A percentile compares a stretch with the other conserved stretches of the same genome.
Evolutionary conservation across 2,113 vertebrate genomes (phyloP).

Genomic region (Myiagra hebetior): DNA sequence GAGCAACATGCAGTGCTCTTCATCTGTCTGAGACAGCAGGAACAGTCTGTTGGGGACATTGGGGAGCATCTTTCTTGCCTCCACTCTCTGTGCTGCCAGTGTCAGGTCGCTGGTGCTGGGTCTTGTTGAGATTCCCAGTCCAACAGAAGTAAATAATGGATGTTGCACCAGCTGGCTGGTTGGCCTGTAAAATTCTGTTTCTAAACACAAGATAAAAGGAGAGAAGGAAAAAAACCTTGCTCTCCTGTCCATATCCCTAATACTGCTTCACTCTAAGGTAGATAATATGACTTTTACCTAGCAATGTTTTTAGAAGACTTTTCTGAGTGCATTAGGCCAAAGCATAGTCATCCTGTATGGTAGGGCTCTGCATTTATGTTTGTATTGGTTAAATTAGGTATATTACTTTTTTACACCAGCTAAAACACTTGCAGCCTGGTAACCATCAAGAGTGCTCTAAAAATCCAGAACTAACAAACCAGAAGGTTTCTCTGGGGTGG

Average conservation of each 20-base stretch:
- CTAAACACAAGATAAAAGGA: slow-evolving; percentile 50
- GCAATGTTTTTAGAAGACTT: background rate
- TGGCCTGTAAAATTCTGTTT: slow-evolving; percentile 60
- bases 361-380: background rate
- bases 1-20: slow-evolving; percentile 13
- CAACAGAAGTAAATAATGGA: slow-evolving; percentile 74
- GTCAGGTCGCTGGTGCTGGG: slow-evolving; percentile 47
- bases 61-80: slow-evolving; percentile 63
- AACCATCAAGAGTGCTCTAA: background rate
- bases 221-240: background rate
- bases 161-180: slow-evolving; percentile 67
- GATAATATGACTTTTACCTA: background rate
- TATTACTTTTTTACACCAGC: background rate
- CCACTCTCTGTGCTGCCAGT: background rate
- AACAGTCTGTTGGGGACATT: slow-evolving; percentile 30
- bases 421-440: background rate
- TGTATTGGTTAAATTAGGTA: background rate
- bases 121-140: slow-evolving; percentile 58
- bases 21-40: slow-evolving; percentile 38
- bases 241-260: slow-evolving; percentile 12
- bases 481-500: background rate
- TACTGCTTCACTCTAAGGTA: slow-evolving; percentile 25
- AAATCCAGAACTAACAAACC: background rate
- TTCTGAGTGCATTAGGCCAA: background rate
- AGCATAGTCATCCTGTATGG: background rate